Percentiles rank a stretch among this genome's conserved stretches.
Evolutionary conservation across 2,888 invertebrate genomes (phyloP).

Genomic region (Periphyllus acericola): DNA sequence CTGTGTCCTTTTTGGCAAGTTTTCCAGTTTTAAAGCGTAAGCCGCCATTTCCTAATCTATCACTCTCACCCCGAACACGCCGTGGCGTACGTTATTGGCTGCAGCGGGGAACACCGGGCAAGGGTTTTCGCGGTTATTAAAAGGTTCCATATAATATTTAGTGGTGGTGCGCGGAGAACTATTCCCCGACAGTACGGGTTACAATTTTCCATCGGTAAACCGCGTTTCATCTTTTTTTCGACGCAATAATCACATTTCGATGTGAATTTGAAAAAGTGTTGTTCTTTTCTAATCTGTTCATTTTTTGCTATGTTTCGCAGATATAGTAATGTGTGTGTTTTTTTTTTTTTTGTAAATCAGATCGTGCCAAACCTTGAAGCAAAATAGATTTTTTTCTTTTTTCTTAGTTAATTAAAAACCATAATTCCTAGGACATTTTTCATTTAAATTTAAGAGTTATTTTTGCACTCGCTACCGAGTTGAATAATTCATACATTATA

Average conservation of each 20-base stretch:
- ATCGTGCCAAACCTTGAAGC: neutral
- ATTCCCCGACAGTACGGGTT: neutral
- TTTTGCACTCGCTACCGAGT: neutral
- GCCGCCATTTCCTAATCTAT: neutral
- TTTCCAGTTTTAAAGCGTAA: neutral
- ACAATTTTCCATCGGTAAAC: slow-evolving; percentile 34
- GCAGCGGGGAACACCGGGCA: neutral
- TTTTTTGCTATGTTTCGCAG: neutral
- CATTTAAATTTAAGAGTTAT: neutral
- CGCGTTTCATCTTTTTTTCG: slow-evolving; percentile 23
- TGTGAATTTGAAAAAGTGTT: neutral
- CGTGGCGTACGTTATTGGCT: slow-evolving; percentile 7
- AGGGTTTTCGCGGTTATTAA: neutral
- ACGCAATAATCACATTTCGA: neutral
- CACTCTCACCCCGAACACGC: neutral
- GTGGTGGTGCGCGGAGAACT: neutral
- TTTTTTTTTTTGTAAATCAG: neutral
- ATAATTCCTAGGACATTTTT: neutral
- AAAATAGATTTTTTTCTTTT: neutral
- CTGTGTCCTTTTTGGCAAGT: neutral
- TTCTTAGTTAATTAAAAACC: neutral
- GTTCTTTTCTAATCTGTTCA: neutral
- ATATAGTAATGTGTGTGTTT: neutral
- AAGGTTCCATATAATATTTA: neutral
- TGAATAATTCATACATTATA: neutral